Evolutionary conservation across 2,113 vertebrate species (phyloP), one percentile per base, ranked within the genome.

Genomic region (Alligator mississippiensis): DNA sequence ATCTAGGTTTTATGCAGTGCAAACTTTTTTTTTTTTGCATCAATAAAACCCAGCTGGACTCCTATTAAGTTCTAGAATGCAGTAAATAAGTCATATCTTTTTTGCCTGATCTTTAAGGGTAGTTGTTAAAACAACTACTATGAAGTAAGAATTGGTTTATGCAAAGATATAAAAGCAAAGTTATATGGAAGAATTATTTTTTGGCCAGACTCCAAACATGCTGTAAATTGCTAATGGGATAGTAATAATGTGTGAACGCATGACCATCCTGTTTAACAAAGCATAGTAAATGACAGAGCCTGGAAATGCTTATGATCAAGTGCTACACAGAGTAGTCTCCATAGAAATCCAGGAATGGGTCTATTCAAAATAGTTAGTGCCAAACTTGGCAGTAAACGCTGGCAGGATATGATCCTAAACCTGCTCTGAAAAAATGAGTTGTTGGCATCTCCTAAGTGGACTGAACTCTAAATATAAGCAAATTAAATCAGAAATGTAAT

Each of bases 141-240:
- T 70, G 82, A 96, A 91, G 15, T 85, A n/a, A 83, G 85, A 47
- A 84, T 84, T 88, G 72, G 47, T 88, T 83, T 78, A 70, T 55
- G 68, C 60, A 87, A 90, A 85, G 78, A 24, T 89, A 66, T 59
- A 84, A 11, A 57, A 90, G 86, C 80, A 90, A 85, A 63, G 77
- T 17, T 86, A 24, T 34, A 7, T 21, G 28, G 18, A 79, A 47
- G 55, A 83, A 80, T 57, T 11, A 60, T 80, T 84, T 93, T 92
- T 92, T 95, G 77, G 75, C 34, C 75, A 79, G 90, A 91, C 93
- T 85, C 60, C 81, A 95, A 91, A 93, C 34, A 25, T n/a, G 38
- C 62, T 70, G 1, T 64, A 14, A 85, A 92, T 74, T 89, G 28
- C 62, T 78, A 88, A 47, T 57, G 87, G 74, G 80, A 6, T 25